phyloP scores from a whole-genome alignment of 2,797 vertebrate species.

The Crossoptilon crossoptilon region DNA sequence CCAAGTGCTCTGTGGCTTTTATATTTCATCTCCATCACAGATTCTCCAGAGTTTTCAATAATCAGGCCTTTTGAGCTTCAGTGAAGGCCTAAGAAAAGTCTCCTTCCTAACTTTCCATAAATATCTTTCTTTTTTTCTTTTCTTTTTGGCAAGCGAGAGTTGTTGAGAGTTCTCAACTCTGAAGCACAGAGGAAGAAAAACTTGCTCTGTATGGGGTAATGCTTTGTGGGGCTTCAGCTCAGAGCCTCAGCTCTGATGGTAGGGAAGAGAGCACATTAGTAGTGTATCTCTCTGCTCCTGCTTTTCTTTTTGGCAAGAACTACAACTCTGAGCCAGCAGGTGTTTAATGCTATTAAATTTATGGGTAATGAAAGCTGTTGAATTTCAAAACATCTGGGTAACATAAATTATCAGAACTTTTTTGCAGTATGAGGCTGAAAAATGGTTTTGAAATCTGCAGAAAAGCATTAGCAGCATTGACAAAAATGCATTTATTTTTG shows the following conservation, averaged over 20 bases:
- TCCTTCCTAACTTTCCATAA: neutral
- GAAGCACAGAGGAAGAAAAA: slow-evolving; percentile 26
- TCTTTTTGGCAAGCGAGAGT: neutral
- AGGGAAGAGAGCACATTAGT: slow-evolving; percentile 68
- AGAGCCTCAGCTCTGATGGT: slow-evolving; percentile 53
- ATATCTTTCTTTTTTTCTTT: neutral
- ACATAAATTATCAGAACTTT: slow-evolving; percentile 78
- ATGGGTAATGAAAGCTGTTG: slow-evolving; percentile 79
- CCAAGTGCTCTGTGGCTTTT: neutral
- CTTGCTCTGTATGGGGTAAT: slow-evolving; percentile 59
- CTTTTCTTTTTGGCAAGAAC: slow-evolving; percentile 80
- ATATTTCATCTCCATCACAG: neutral
- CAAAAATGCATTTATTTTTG: slow-evolving; percentile 59
- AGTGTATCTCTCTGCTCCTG: slow-evolving; percentile 70
- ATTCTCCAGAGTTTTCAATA: neutral
- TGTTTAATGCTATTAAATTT: slow-evolving; percentile 85
- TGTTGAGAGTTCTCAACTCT: neutral
- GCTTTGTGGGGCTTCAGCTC: slow-evolving; percentile 52
- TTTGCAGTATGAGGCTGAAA: slow-evolving; percentile 46
- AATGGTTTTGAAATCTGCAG: slow-evolving; percentile 69
- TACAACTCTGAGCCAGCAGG: slow-evolving; percentile 79
- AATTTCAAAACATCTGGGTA: slow-evolving; percentile 82
- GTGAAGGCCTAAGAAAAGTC: neutral
- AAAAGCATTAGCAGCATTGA: slow-evolving; percentile 66
- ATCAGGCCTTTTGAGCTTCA: slow-evolving; percentile 8